Evolutionary conservation across 2,888 invertebrate genomes (phyloP).

Genomic region (Reticulitermes lucifugus): DNA sequence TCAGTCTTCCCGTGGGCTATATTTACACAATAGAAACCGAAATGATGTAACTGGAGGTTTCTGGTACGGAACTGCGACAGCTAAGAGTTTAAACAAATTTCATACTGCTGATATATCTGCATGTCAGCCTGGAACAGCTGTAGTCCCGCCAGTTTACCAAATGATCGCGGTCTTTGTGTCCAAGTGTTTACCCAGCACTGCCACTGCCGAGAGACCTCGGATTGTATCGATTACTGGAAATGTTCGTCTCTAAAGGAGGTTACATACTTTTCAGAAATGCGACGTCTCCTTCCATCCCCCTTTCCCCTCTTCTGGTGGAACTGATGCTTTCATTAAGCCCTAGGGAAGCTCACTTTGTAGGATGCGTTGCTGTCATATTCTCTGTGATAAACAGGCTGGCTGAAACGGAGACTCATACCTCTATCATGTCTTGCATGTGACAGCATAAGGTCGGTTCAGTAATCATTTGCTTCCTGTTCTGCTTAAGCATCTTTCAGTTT

Average conservation of each 20-base stretch:
- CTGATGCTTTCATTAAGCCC: not conserved
- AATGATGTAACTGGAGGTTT: too few relatives aligned
- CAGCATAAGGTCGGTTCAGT: too few relatives aligned
- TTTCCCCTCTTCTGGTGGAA: not conserved
- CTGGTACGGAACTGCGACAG: too few relatives aligned
- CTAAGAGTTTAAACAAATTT: too few relatives aligned
- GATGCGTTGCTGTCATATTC: not conserved
- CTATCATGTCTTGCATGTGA: too few relatives aligned
- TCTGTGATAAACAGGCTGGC: not conserved
- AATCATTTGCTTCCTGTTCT: too few relatives aligned
- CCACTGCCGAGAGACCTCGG: not conserved
- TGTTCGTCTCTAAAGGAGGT: not conserved
- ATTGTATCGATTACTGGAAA: constrained; percentile 10
- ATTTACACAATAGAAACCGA: too few relatives aligned
- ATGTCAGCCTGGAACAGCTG: not conserved
- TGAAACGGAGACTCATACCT: not conserved
- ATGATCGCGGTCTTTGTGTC: not conserved
- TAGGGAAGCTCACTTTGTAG: not conserved
- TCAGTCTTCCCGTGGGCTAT: too few relatives aligned
- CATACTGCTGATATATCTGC: too few relatives aligned
- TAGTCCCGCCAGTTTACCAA: not conserved
- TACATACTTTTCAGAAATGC: not conserved
- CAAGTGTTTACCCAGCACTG: not conserved
- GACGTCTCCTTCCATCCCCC: not conserved
- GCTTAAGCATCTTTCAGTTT: too few relatives aligned